Base-by-base conservation (phyloP, 2,113 vertebrate species). In the Gallinago paraguaiae region DNA sequence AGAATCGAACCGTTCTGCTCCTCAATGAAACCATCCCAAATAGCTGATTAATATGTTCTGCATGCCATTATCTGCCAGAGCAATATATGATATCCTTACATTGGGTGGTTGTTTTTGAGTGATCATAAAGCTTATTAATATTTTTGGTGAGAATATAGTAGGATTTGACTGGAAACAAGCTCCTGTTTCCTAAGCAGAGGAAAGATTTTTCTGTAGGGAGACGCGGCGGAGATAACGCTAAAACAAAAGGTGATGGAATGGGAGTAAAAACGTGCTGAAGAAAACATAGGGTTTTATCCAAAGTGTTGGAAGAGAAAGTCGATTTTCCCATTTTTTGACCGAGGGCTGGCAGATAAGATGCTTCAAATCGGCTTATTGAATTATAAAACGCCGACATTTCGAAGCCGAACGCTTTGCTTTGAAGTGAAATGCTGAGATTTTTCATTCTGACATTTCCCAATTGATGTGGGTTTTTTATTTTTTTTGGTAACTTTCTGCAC, bases 341-440 rank as follows among this genome's bases (percentile, higher is more conserved):
- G 86, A 88, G 91, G 59, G 13, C 88, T 93, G 88, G 88, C 91
- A 93, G 96, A 96, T 95, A 95, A 96, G 93, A 41, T 89, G 93
- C 67, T 81, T 93, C 72, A 94, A 96, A 96, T 96, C 74, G 28
- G 92, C 90, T 96, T 96, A 96, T 89, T 95, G 93, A 94, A 91
- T 95, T 92, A 64, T 84, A 83, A 94, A 92, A 7, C 28, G 20
- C 18, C 39, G 28, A 79, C 90, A 84, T 96, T 92, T 87, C 1
- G 69, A 91, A 45, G 95, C 92, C 70, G 83, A 95, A 75, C 5
- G 1, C 65, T 94, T 41, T 33, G 86, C 95, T 96, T 96, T 96
- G 96, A 97, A 94, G 92, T 92, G 96, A 95, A 96, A 69, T 76
- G 96, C 92, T 94, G 95, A 91, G 95, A 84, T 84, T 86, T 96